Evolutionary conservation across 2,797 vertebrate genomes (phyloP), one percentile per base, ranked within the genome.

Genomic region (Sebastes diploproa): DNA sequence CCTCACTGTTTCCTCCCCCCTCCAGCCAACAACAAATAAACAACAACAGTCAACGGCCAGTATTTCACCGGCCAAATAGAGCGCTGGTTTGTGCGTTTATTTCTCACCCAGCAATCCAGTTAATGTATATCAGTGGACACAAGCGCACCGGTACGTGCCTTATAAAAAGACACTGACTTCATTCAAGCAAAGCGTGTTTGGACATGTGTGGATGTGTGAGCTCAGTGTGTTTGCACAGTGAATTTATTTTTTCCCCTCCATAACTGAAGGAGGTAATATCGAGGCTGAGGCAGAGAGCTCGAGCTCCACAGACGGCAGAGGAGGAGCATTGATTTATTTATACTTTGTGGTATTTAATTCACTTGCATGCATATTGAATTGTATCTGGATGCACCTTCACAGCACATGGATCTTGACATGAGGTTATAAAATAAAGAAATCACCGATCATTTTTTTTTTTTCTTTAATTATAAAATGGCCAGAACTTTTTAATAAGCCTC

Each of bases 401-500:
- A 61, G 25, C 25, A 55, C 56, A 77, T 8, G n/a, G 20, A 61
- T 61, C 60, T 30, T 64, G 52, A 68, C 1, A 14, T 38, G 42
- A 77, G 25, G 23, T 42, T 50, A 10, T 46, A 13, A 77, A 76
- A 77, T 62, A 61, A 69, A 76, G n/a, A 75, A 75, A 61, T 63
- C 55, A 34, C 5, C 3, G 58, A 67, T 72, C 29, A 60, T 11
- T 75, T 69, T 52, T 56, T 14, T 75, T 76, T 46, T 46, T 46
- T 18, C 14, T 61, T 80, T 80, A 10, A 65, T 84, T 86, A 25
- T 42, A 69, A 83, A 85, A 78, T 69, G 27, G 25, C 23, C 30
- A 56, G 0, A 87, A 86, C 60, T 75, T 81, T 85, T 81, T 88
- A 92, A 89, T 87, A 88, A 86, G 72, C 77, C 32, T 80, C 71